Evolutionary conservation across 2,113 vertebrate genomes (phyloP), one percentile per base, ranked within the genome.

Genomic region (Odocoileus hemionus): DNA sequence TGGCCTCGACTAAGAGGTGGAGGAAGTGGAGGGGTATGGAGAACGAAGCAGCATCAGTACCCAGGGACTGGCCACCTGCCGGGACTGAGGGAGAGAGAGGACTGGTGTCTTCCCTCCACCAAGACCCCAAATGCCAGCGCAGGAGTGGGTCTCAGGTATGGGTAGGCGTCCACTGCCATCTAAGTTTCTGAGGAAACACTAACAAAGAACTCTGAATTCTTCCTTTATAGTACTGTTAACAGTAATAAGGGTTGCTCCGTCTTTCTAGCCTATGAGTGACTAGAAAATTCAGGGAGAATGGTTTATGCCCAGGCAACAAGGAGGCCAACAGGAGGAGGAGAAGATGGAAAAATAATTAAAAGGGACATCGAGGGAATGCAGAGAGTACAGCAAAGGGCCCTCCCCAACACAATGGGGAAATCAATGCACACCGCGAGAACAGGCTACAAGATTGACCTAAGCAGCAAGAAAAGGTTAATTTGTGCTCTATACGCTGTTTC

Each of bases 401-500:
- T 91, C 89, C 26, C 67, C 36, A 25, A 85, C 86, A 88, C 96
- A 84, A 36, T 0, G 55, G 50, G 17, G 80, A 79, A 80, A 96
- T 91, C 78, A 76, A 2, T 64, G 79, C 28, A 79, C 36, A 92
- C 21, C 7, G n/a, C 12, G 43, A 89, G 60, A 78, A 80, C 6
- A 9, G 76, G 70, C 52, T 78, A 93, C 30, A 91, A 58, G 92
- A 91, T 89, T 91, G 95, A 89, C 89, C 83, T 87, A 54, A 93
- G 83, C 93, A 96, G 50, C 13, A 19, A 94, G 57, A 78, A 97
- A 96, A 96, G 95, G 89, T 90, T 97, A 70, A 94, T 95, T 28
- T 80, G 83, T 92, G 89, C 45, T 86, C 54, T 45, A 5, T 61
- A 43, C 14, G 54, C 47, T 85, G 83, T 86, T 95, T 95, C 45